Evolutionary conservation across 1,140 invertebrate genomes (phyloP), one percentile per base, ranked within the genome.

Genomic region (Samia ricini): DNA sequence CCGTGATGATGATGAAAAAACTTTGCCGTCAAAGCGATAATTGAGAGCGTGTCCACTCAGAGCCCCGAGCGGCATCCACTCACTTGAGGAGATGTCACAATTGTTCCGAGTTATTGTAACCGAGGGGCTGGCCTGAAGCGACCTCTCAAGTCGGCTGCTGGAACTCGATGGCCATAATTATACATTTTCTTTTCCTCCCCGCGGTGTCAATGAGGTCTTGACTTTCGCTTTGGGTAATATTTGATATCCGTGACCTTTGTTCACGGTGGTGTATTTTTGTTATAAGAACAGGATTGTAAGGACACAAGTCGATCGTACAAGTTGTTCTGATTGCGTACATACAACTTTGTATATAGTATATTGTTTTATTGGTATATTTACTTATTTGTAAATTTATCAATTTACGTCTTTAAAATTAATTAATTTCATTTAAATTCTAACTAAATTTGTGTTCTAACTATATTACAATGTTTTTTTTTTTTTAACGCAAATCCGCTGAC

Each of bases 31-130:
- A 23, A 52, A 22, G 51, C 51, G 51, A 23, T 52, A 52, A 52
- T 21, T 22, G 51, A 52, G 21, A 22, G 24, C 24, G 24, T 56
- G 54, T 56, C 54, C 54, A 56, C 23, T 56, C 12, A 4, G 18
- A 26, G 54, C 22, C 24, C 18, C 24, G 50, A 10, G 50, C 18
- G 5, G 22, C 23, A 18, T 23, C 54, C 54, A 12, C 19, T 19
- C 19, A 55, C 18, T 24, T 19, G 54, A 18, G n/a, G 19, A 56
- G 54, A 26, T 56, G 24, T 24, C 22, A 19, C 54, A 24, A 29
- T 56, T 29, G 24, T 56, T 24, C 23, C 24, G 54, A 15, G 24
- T 56, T 56, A 56, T 52, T 52, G 50, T 52, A 20, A 52, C 50
- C n/a, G 50, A 52, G 50, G 15, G 50, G 50, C 19, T 15, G 15